Evolutionary conservation across 2,113 vertebrate species (phyloP).

Genomic region (Microtus pennsylvanicus): DNA sequence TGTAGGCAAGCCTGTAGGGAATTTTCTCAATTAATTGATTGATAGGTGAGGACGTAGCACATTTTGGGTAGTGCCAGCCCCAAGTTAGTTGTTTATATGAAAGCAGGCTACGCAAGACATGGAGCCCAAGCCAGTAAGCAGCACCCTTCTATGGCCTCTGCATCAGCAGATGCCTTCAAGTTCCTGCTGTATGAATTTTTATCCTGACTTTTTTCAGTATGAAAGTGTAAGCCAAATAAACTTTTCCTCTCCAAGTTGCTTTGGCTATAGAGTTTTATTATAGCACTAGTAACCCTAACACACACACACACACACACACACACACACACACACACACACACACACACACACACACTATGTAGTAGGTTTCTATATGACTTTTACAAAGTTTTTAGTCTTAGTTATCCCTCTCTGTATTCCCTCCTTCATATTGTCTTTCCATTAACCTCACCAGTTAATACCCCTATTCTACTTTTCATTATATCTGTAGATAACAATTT

Average conservation of each 20-base stretch:
- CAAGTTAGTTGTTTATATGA: not conserved
- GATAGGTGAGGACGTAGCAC: no score
- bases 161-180: not conserved
- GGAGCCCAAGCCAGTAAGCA: not conserved
- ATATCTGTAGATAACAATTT: not conserved
- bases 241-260: not conserved
- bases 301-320: not conserved
- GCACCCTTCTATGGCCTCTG: not conserved
- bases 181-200: not conserved
- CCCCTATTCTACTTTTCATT: not conserved
- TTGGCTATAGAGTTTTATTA: not conserved
- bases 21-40: not conserved
- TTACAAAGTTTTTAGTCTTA: not conserved
- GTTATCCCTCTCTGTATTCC: not conserved
- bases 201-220: not conserved
- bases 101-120: not conserved
- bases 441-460: not conserved
- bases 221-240: not conserved
- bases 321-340: not conserved
- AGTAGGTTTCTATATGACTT: not conserved
- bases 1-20: not conserved
- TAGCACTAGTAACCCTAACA: not conserved
- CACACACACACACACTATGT: not conserved
- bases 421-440: not conserved
- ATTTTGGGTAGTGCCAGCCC: not conserved